Percentiles rank a stretch among this genome's conserved stretches.
phyloP scores from a whole-genome alignment of 2,797 vertebrate species.

The Falco cherrug region DNA sequence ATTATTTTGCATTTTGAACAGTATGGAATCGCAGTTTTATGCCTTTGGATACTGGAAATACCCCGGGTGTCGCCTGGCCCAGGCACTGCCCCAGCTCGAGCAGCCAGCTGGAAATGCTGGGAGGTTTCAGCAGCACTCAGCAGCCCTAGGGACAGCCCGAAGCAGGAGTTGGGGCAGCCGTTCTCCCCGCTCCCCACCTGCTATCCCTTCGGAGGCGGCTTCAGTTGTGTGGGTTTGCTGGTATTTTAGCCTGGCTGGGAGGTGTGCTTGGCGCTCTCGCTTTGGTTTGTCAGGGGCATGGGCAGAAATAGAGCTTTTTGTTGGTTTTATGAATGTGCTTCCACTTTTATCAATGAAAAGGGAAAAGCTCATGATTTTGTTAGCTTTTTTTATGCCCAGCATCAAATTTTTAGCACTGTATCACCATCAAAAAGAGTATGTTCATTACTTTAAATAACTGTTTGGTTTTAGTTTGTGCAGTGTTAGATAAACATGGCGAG shows the following conservation, averaged over 20 bases:
- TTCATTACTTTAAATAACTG: background rate
- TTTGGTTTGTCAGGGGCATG: background rate
- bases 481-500: background rate
- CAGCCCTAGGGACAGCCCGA: background rate
- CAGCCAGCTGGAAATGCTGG: background rate
- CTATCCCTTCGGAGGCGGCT: rapidly evolving
- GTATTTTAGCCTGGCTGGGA: background rate
- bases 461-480: background rate
- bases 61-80: rapidly evolving
- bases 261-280: background rate
- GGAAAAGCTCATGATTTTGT: background rate
- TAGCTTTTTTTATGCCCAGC: background rate
- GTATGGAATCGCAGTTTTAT: rapidly evolving
- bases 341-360: background rate
- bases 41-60: background rate
- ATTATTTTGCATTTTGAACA: background rate
- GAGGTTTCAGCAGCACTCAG: background rate
- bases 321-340: background rate
- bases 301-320: background rate
- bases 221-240: background rate
- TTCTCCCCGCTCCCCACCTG: background rate
- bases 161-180: rapidly evolving
- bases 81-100: rapidly evolving
- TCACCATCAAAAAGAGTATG: background rate
- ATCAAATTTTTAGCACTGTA: background rate